Conservation (phyloP, 1,140 invertebrate species). For the Calliopsis andreniformis region DNA sequence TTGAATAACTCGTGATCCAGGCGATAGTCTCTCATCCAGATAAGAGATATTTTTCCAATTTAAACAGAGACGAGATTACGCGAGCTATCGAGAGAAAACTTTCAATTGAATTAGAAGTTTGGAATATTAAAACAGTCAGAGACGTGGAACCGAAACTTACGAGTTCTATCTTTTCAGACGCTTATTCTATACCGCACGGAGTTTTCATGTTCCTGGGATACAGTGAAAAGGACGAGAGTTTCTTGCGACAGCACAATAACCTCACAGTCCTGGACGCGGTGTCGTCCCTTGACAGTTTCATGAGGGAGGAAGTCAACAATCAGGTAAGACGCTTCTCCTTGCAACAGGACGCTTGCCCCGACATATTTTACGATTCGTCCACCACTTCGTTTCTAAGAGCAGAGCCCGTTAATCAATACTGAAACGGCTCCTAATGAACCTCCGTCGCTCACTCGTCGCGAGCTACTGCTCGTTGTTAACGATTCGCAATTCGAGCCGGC, state of each 20-base stretch:
- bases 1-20: neutral
- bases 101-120: no score
- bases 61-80: neutral
- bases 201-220: conserved; percentile 94
- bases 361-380: no score
- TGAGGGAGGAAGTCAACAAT: conserved; percentile 86
- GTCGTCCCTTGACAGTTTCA: conserved; percentile 88
- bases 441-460: neutral
- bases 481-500: neutral
- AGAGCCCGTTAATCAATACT: no score
- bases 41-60: neutral
- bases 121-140: no score
- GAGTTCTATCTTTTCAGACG: conserved; percentile 83
- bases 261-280: conserved; percentile 91
- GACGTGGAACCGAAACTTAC: no score
- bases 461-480: conserved; percentile 7
- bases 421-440: neutral
- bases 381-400: no score
- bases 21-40: neutral
- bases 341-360: no score
- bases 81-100: neutral
- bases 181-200: conserved; percentile 89
- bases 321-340: conserved; percentile 81
- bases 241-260: conserved; percentile 89
- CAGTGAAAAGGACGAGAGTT: conserved; percentile 91